phyloP scores from a whole-genome alignment of 1,140 invertebrate genomes.

The Hypsibius dujardini region DNA sequence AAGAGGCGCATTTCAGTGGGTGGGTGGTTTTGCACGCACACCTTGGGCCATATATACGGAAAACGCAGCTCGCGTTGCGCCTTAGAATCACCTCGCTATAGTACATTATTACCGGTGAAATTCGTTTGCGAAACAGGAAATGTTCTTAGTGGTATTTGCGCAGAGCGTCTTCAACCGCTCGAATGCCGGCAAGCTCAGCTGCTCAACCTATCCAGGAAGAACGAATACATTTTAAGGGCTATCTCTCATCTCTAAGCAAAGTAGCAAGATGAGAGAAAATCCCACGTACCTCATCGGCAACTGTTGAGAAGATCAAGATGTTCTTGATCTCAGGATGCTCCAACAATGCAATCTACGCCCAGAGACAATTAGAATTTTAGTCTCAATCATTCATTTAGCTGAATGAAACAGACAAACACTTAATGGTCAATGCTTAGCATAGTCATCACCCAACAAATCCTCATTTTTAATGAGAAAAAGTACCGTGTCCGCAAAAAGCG shows the following conservation, averaged over 20 bases:
- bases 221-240: background rate
- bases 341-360: conserved; percentile 71
- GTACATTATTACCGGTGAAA: background rate
- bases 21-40: too few relatives aligned
- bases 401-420: background rate
- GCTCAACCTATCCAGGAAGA: background rate
- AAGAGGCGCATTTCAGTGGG: too few relatives aligned
- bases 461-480: conserved; percentile 65
- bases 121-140: conserved; percentile 2
- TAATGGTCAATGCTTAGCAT: conserved; percentile 1
- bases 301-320: conserved; percentile 15
- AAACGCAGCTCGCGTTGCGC: too few relatives aligned
- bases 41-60: background rate
- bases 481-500: conserved; percentile 42
- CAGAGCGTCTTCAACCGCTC: conserved; percentile 16
- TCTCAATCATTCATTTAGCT: too few relatives aligned
- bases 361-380: conserved; percentile 17
- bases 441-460: background rate
- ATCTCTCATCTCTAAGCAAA: too few relatives aligned
- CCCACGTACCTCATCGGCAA: conserved; percentile 1
- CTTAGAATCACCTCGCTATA: too few relatives aligned
- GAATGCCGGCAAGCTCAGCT: conserved; percentile 14
- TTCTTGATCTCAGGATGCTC: conserved; percentile 38
- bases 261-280: background rate
- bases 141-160: conserved; percentile 13